These are phyloP conservation scores for Rhingia campestris DNA, from an alignment of 2,888 invertebrate genomes.

Conservation along the genomic window DNA sequence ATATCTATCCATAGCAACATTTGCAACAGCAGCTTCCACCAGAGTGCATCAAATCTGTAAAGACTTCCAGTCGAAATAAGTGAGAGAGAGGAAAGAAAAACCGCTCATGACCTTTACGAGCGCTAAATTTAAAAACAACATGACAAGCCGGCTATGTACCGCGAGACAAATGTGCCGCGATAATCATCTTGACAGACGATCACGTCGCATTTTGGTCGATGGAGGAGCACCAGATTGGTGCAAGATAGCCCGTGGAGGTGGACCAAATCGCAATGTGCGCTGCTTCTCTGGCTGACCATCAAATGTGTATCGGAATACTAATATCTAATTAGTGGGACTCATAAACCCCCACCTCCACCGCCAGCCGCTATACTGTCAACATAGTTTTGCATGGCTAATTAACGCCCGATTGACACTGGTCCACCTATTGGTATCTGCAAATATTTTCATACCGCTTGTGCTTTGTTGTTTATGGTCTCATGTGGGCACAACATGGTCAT, in stretches of 20 bases:
- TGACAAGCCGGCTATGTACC: slow-evolving; percentile 69
- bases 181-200: slow-evolving; percentile 72
- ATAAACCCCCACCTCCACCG: slow-evolving; percentile 17
- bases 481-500: slow-evolving; percentile 43
- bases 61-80: background rate
- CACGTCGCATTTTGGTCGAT: slow-evolving; percentile 34
- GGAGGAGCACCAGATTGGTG: background rate
- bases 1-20: slow-evolving; percentile 31
- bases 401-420: slow-evolving; percentile 64
- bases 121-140: slow-evolving; percentile 70
- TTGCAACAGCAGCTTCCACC: slow-evolving; percentile 3
- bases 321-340: slow-evolving; percentile 55
- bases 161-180: slow-evolving; percentile 71
- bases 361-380: slow-evolving; percentile 19
- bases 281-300: slow-evolving; percentile 31
- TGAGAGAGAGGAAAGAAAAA: slow-evolving; percentile 21
- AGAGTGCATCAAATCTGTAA: slow-evolving; percentile 1
- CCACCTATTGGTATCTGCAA: slow-evolving; percentile 21
- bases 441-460: slow-evolving; percentile 19
- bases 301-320: slow-evolving; percentile 27
- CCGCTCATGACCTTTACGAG: slow-evolving; percentile 67
- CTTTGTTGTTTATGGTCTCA: slow-evolving; percentile 53
- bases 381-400: slow-evolving; percentile 49
- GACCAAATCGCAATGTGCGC: slow-evolving; percentile 35
- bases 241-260: slow-evolving; percentile 50